These are phyloP conservation scores for Trichosurus vulpecula DNA, from an alignment of 2,797 vertebrate genomes.

Conservation along the genomic window DNA sequence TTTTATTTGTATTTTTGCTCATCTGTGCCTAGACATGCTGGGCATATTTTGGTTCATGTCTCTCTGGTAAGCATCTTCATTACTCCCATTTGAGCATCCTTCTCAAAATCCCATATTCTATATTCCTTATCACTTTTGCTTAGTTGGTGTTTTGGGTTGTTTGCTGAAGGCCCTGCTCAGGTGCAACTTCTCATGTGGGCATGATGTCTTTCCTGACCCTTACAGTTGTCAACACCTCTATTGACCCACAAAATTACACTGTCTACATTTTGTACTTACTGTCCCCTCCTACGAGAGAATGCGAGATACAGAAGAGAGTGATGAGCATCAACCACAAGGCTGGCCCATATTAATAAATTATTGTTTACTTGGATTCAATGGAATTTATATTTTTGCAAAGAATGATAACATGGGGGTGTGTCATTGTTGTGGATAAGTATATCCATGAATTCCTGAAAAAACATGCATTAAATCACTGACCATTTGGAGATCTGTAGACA, in stretches of 20 bases:
- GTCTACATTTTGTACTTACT: not conserved
- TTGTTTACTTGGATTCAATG: not conserved
- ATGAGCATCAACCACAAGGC: not conserved
- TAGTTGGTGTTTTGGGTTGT: not conserved
- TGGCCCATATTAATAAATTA: not conserved
- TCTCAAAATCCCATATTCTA: not conserved
- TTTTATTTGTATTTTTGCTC: not conserved
- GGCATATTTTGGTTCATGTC: slow-evolving; percentile 35
- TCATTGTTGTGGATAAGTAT: not conserved
- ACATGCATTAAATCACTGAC: not conserved
- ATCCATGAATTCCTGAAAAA: not conserved
- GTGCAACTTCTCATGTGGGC: not conserved
- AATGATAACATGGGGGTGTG: not conserved
- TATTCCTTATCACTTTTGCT: not conserved
- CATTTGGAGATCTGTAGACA: not conserved
- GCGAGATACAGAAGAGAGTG: not conserved
- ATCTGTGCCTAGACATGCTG: not conserved
- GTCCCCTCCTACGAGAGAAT: not conserved
- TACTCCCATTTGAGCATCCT: not conserved
- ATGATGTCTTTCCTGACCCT: not conserved
- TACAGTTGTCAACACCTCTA: not conserved
- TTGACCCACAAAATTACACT: not conserved
- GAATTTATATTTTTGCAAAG: not conserved
- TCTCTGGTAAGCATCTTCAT: slow-evolving; percentile 45
- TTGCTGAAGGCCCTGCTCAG: not conserved